These are phyloP conservation scores for Platysternon megacephalum DNA, from an alignment of 2,113 vertebrate species.

Conservation along the genomic window DNA sequence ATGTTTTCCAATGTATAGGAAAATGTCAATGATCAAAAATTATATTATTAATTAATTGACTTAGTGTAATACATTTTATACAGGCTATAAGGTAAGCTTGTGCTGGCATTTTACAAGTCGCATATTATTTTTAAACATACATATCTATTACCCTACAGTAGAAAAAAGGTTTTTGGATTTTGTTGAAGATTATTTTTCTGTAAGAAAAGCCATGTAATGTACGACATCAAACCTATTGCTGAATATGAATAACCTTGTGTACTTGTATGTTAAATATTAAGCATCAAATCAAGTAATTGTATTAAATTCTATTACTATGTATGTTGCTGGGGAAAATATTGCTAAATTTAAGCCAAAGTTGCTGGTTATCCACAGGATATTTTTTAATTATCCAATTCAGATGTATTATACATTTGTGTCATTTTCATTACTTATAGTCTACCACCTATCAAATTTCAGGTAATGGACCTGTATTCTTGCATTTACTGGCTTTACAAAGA, in stretches of 20 bases:
- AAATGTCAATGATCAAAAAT: constrained; percentile 2
- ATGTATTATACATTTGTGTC: constrained; percentile 30
- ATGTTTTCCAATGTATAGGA: constrained; percentile 54
- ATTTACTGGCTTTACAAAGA: constrained; percentile 1
- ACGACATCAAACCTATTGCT: background rate
- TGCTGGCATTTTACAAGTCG: background rate
- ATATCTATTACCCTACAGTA: background rate
- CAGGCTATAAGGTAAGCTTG: too few relatives aligned
- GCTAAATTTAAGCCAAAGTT: constrained; percentile 29
- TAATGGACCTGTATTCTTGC: background rate
- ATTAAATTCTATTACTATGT: background rate
- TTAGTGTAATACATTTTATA: background rate
- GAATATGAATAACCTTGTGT: background rate
- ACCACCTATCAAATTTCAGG: constrained; percentile 2
- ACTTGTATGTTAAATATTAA: background rate
- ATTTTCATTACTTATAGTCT: constrained; percentile 58
- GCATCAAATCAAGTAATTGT: background rate
- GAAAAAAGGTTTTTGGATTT: background rate
- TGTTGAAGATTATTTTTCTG: background rate
- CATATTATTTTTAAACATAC: background rate
- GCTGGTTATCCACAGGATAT: constrained; percentile 14
- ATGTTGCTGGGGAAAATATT: background rate
- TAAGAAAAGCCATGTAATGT: background rate
- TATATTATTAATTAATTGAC: constrained; percentile 15
- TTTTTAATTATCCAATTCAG: constrained; percentile 27